A percentile compares a stretch with the other conserved stretches of the same genome.
These are phyloP conservation scores for Gymnodraco acuticeps DNA, from an alignment of 2,797 vertebrate genomes.

Conservation along the genomic window DNA sequence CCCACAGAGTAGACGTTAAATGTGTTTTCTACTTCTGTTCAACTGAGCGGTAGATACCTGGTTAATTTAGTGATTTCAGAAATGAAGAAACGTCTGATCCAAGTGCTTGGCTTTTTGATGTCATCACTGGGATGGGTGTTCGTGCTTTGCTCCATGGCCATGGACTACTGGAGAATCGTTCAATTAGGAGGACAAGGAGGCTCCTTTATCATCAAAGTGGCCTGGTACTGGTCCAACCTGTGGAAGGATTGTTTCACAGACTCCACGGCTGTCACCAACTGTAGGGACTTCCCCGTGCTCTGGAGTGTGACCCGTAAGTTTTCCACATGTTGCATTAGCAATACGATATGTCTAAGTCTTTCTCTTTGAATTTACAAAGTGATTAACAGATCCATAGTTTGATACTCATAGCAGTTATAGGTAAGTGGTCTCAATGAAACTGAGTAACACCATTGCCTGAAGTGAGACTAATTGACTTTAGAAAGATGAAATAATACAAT, in stretches of 20 bases:
- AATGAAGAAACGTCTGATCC: slow-evolving; percentile 82
- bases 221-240: slow-evolving; percentile 86
- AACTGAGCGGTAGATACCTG: background rate
- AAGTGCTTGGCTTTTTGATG: slow-evolving; percentile 82
- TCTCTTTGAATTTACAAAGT: background rate
- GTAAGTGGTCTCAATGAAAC: background rate
- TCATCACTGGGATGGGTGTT: slow-evolving; percentile 85
- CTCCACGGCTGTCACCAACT: slow-evolving; percentile 79
- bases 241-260: slow-evolving; percentile 86
- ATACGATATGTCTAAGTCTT: background rate
- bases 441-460: background rate
- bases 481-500: background rate
- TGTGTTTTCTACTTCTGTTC: background rate
- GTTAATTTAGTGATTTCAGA: slow-evolving; percentile 6
- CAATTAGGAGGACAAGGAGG: slow-evolving; percentile 84
- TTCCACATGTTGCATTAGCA: background rate
- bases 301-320: slow-evolving; percentile 80
- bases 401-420: too few relatives aligned
- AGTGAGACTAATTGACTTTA: background rate
- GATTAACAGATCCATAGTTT: background rate
- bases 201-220: slow-evolving; percentile 82
- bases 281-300: slow-evolving; percentile 80
- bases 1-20: background rate
- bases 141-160: slow-evolving; percentile 82
- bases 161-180: slow-evolving; percentile 83